A percentile compares a stretch with the other conserved stretches of the same genome.
Conservation (phyloP, 2,797 vertebrate species). For the Synaphobranchus kaupii region DNA sequence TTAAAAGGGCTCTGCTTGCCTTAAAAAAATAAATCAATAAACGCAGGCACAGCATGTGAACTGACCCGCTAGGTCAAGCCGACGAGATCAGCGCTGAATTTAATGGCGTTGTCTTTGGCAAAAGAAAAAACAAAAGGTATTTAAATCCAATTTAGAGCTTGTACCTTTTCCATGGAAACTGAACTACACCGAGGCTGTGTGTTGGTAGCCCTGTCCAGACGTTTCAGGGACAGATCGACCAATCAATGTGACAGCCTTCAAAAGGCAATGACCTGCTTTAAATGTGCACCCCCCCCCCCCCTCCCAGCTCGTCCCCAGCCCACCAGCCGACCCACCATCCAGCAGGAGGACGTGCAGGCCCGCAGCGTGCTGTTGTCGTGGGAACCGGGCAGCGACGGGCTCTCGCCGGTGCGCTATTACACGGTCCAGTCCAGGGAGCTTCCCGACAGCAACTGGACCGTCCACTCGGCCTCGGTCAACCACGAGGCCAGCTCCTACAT, state of each 20-base stretch:
- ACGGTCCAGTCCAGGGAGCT: slow-evolving; percentile 90
- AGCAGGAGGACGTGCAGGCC: slow-evolving; percentile 84
- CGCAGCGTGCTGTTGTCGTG: slow-evolving; percentile 86
- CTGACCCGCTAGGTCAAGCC: not conserved
- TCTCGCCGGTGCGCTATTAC: slow-evolving; percentile 95
- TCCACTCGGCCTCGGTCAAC: slow-evolving; percentile 84
- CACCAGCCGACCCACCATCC: slow-evolving; percentile 81
- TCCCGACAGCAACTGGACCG: slow-evolving; percentile 82
- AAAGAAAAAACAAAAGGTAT: not conserved
- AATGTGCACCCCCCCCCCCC: not conserved
- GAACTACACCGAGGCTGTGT: not conserved
- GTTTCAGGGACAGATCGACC: not conserved
- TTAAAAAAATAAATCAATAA: not conserved
- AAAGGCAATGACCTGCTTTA: slow-evolving; percentile 2
- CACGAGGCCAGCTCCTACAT: slow-evolving; percentile 82
- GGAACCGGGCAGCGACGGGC: slow-evolving; percentile 93
- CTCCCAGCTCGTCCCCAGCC: slow-evolving; percentile 86
- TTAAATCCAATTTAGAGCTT: not conserved
- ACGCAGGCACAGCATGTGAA: not conserved
- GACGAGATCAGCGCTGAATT: not conserved
- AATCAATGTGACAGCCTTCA: slow-evolving; percentile 1
- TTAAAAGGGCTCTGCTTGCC: not conserved
- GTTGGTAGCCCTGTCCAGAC: not conserved
- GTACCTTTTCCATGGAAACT: not conserved
- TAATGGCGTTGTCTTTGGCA: not conserved